phyloP scores from a whole-genome alignment of 2,888 invertebrate genomes.

The Meiosimyza platycephala region DNA sequence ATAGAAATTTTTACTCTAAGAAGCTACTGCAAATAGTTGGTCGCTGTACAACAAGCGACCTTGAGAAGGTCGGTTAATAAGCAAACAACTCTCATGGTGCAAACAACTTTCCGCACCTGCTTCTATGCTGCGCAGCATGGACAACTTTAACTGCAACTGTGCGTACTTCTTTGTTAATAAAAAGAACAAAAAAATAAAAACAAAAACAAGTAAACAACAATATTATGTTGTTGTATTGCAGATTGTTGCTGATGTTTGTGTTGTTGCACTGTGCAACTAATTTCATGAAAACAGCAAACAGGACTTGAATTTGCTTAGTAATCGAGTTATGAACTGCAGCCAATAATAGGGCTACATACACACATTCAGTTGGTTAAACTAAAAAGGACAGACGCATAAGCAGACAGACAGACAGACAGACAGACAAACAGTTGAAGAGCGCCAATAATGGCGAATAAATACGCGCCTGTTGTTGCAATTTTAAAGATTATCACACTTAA shows the following conservation, averaged over 20 bases:
- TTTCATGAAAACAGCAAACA: neutral
- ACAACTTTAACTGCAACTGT: no score
- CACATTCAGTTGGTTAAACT: no score
- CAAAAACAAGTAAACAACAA: neutral
- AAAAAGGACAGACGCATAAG: conserved; percentile 5
- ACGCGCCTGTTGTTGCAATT: conserved; percentile 37
- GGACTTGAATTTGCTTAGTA: conserved; percentile 1
- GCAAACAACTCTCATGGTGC: no score
- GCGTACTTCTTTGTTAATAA: no score
- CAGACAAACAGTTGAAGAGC: conserved; percentile 12
- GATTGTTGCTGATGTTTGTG: neutral
- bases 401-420: conserved; percentile 17
- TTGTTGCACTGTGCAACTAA: conserved; percentile 1
- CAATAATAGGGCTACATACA: neutral
- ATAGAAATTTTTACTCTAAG: no score
- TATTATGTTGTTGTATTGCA: neutral
- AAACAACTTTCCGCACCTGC: no score
- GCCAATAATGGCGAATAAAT: conserved; percentile 33
- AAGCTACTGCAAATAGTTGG: no score
- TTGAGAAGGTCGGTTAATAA: no score
- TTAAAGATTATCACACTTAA: conserved; percentile 43
- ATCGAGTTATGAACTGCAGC: neutral
- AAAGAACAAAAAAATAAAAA: no score
- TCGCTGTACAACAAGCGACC: no score
- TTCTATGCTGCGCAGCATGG: no score